Base-by-base conservation (phyloP, 2,888 invertebrate genomes). In the Spatulosminthurus flaviceps region DNA sequence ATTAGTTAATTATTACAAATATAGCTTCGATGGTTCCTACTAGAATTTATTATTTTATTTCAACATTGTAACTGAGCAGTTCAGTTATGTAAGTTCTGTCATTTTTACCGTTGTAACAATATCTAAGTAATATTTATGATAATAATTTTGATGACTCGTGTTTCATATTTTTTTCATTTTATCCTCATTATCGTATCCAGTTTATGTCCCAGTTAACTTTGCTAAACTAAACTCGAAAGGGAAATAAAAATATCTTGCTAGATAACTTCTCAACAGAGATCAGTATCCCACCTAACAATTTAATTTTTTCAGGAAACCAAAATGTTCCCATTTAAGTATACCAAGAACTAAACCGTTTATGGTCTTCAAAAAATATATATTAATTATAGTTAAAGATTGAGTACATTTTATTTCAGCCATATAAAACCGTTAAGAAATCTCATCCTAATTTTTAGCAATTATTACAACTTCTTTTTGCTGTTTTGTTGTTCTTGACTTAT, bases 301-400 rank as follows among this genome's bases (percentile, higher is more conserved):
- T 28, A 67, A 67, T 29, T 67, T n/a, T 67, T 67, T 67, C 67
- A 67, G 67, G 67, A 28, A 29, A 67, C 28, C n/a, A 51, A 28
- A 24, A 67, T 13, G 67, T 67, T 67, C 67, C 67, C 67, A 51
- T n/a, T 19, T 19, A 51, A n/a, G 67, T 67, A 29, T 67, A 67
- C 26, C 29, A 67, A n/a, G 67, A 19, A 67, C 64, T 24, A 64
- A 64, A 26, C 19, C 67, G 19, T 26, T 67, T 29, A 29, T 28
- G 26, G 67, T 67, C 26, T 26, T 67, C 28, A 28, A 67, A 67
- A 11, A 9, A 26, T 5, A n/a, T n/a, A n/a, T n/a, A 28, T 67
- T 28, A 64, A 22, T 64, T 16, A 2, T 60, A 60, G 22, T 64
- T 64, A 13, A n/a, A n/a, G 26, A 4, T 22, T 13, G 22, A 22